Conservation (phyloP, 2,113 vertebrate species). For the Copsychus sechellarum region DNA sequence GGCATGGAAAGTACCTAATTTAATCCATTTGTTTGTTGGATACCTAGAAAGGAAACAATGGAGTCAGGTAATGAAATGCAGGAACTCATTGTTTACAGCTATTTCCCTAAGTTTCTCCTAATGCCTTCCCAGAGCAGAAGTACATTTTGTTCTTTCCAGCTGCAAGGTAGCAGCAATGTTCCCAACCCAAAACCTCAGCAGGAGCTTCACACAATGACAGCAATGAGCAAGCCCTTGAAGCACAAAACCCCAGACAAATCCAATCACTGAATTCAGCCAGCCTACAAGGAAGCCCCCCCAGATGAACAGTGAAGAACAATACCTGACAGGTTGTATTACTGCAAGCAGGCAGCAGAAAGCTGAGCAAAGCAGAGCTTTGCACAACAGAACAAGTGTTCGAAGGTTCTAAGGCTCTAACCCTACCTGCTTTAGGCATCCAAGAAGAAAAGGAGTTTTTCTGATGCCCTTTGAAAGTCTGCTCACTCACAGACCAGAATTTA, state of each 20-base stretch:
- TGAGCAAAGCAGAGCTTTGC: neutral
- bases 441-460: neutral
- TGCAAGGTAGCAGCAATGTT: neutral
- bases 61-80: neutral
- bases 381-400: neutral
- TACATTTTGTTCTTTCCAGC: neutral
- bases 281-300: neutral
- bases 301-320: neutral
- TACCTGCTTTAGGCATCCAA: neutral
- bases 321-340: neutral
- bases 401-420: neutral
- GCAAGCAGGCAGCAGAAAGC: neutral
- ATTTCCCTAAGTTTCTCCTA: neutral
- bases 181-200: neutral
- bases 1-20: conserved; percentile 95
- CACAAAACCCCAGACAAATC: neutral
- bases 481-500: neutral
- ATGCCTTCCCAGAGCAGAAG: neutral
- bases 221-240: neutral
- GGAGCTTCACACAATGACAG: neutral
- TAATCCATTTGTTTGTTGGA: conserved; percentile 98
- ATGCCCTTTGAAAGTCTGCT: neutral
- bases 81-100: neutral
- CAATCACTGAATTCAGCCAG: neutral
- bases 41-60: conserved; percentile 79